These are phyloP conservation scores for Chondrilla cf. caribensis DNA, from an alignment of 37 sponge, comb jelly and placozoan genomes.

Conservation along the genomic window DNA sequence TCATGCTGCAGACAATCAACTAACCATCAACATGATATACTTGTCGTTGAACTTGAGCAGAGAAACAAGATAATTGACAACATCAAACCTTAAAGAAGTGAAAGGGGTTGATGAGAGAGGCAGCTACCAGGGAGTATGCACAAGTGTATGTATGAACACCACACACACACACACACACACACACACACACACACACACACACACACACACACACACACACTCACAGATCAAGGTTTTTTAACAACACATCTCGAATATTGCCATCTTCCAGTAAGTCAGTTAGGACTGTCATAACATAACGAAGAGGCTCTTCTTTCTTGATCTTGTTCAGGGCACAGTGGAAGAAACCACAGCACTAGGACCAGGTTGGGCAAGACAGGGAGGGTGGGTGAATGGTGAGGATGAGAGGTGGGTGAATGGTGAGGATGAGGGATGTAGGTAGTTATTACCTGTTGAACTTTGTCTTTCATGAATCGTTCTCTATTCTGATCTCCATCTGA, in stretches of 20 bases:
- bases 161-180: conserved; percentile 20
- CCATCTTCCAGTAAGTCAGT: conserved; percentile 1
- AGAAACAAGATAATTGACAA: background rate
- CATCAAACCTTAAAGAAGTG: too few relatives aligned
- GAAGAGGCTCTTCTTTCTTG: background rate
- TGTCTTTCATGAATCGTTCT: too few relatives aligned
- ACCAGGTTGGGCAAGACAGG: background rate
- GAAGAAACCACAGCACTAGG: conserved; percentile 2
- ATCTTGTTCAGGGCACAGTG: background rate
- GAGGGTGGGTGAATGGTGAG: conserved; percentile 1
- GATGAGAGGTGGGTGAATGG: background rate
- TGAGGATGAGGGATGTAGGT: too few relatives aligned
- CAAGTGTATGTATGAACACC: background rate
- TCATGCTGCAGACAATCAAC: too few relatives aligned
- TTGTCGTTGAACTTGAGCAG: background rate
- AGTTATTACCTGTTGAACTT: too few relatives aligned
- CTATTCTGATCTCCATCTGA: too few relatives aligned
- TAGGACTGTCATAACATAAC: background rate
- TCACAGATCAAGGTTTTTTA: background rate
- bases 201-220: conserved; percentile 24
- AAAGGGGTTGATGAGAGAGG: too few relatives aligned
- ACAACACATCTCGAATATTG: background rate
- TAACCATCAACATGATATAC: conserved; percentile 11
- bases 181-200: conserved; percentile 20
- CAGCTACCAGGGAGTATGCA: background rate